Base-by-base conservation (phyloP, 1,140 invertebrate genomes). In the Meloidogyne chitwoodi region DNA sequence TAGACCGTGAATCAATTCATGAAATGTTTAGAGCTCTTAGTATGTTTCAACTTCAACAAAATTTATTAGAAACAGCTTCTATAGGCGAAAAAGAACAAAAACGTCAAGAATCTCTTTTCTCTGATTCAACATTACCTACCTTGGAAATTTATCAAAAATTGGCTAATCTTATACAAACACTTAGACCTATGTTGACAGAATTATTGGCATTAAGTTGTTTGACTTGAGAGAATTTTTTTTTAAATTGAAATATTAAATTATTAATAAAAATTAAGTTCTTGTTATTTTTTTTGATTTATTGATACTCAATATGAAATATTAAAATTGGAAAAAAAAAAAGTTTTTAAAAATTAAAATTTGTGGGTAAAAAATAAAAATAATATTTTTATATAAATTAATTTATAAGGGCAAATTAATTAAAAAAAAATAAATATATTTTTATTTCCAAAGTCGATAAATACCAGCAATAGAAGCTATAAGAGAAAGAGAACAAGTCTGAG, bases 21-120 rank as follows among this genome's bases (percentile, higher is more conserved):
- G 74, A 75, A 0, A 68, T 75, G 74, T 68, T 75, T 16, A 29
- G 65, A 27, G 26, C 74, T 16, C 14, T 75, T 4, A 75, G 74
- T 64, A 68, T 61, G 31, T 72, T 72, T 22, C 64, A 75, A 14
- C 34, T 44, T 14, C 74, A 75, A 56, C 74, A 68, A 31, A 61
- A 41, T 16, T 27, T 73, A 34, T 63, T 73, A 64, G 27, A 41
- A n/a, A 73, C 29, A 19, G 56, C 14, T 10, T n/a, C 48, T 24
- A 73, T n/a, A 16, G 65, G 65, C 6, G 65, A 41, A 67, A 41
- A 41, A 67, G 65, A 31, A 67, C 22, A 26, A 38, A 24, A 56
- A 56, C 10, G 41, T 24, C 71, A 26, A 24, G 34, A 29, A 63
- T 73, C 24, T 38, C 56, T 27, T 64, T 64, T 27, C 27, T 19